Evolutionary conservation across 2,888 invertebrate genomes (phyloP).

Genomic region (Xiphydria camelus): DNA sequence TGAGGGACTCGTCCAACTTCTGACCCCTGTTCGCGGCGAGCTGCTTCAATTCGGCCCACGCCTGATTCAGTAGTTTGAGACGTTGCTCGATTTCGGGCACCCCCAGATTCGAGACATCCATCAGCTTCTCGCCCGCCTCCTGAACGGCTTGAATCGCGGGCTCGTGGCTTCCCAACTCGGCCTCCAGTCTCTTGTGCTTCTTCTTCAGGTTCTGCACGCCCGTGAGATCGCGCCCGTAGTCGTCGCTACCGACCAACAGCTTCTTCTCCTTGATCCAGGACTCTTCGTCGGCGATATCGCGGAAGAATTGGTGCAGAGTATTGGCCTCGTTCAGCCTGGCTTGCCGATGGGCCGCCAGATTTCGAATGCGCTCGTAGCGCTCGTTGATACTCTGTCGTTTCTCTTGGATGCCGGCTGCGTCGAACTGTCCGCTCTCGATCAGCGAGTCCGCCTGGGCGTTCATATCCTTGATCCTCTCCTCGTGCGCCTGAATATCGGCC

Average conservation of each 20-base stretch:
- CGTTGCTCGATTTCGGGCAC: slow-evolving; percentile 91
- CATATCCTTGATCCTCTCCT: slow-evolving; percentile 92
- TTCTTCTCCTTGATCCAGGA: slow-evolving; percentile 99
- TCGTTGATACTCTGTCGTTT: slow-evolving; percentile 95
- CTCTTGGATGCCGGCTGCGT: slow-evolving; percentile 93
- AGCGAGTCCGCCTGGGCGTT: slow-evolving; percentile 95
- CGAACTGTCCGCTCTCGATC: slow-evolving; percentile 96
- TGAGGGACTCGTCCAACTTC: slow-evolving; percentile 94
- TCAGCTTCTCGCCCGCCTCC: slow-evolving; percentile 86
- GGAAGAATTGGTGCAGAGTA: slow-evolving; percentile 98
- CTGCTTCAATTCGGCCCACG: slow-evolving; percentile 92
- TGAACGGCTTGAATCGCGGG: slow-evolving; percentile 94
- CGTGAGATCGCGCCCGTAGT: slow-evolving; percentile 96
- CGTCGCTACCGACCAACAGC: slow-evolving; percentile 93
- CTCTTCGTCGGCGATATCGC: slow-evolving; percentile 99
- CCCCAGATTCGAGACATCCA: slow-evolving; percentile 91
- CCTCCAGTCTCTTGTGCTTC: slow-evolving; percentile 98
- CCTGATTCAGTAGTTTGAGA: slow-evolving; percentile 81
- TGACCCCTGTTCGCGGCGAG: slow-evolving; percentile 86
- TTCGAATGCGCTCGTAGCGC: slow-evolving; percentile 91
- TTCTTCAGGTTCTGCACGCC: slow-evolving; percentile 98
- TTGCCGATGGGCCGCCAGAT: slow-evolving; percentile 89
- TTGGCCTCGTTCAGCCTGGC: slow-evolving; percentile 94
- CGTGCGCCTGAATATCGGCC: slow-evolving; percentile 96
- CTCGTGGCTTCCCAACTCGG: slow-evolving; percentile 96